Evolutionary conservation across 2,797 vertebrate species (phyloP).

Genomic region (Eurystomus glaucurus): DNA sequence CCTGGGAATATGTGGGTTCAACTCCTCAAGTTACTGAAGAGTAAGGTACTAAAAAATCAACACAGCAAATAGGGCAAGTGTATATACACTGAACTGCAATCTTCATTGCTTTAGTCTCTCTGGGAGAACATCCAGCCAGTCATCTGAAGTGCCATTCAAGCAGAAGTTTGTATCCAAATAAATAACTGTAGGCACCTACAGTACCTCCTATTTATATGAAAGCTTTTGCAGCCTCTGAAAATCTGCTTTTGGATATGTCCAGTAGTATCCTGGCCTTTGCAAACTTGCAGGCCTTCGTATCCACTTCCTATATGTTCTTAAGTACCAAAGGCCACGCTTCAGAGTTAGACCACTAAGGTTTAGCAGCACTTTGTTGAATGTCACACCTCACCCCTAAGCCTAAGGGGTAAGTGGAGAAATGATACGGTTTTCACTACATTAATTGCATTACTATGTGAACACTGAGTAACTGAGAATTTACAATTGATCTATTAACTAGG

Average conservation of each 20-base stretch:
- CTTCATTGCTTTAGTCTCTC: neutral
- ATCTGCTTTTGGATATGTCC: neutral
- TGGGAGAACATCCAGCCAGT: neutral
- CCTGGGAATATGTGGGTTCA: neutral
- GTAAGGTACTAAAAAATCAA: neutral
- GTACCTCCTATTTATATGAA: neutral
- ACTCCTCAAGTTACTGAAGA: neutral
- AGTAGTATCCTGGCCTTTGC: neutral
- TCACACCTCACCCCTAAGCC: neutral
- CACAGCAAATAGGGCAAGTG: neutral
- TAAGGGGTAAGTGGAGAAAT: neutral
- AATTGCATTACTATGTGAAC: neutral
- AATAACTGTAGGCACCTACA: neutral
- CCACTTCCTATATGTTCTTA: neutral
- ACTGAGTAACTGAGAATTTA: neutral
- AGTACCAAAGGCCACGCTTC: neutral
- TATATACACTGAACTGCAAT: neutral
- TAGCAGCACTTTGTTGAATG: neutral
- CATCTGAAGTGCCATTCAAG: neutral
- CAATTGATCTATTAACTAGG: neutral
- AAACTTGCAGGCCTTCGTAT: neutral
- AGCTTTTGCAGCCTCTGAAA: neutral
- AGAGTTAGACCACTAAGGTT: neutral
- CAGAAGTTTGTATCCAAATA: neutral
- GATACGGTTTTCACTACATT: neutral